phyloP scores from a whole-genome alignment of 2,888 invertebrate genomes.

The Idaea biselata region DNA sequence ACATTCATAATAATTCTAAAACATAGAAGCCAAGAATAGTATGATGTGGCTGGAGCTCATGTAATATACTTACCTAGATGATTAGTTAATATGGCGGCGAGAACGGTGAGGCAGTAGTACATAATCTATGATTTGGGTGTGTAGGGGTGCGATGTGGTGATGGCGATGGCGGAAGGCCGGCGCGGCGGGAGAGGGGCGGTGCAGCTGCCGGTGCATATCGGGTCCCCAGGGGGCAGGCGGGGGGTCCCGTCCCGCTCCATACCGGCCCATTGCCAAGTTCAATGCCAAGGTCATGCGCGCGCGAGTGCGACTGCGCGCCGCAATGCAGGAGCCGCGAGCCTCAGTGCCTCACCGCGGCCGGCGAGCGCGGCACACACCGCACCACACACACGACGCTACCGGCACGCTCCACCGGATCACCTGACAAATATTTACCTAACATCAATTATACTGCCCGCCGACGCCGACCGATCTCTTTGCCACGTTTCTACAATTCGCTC shows the following conservation, averaged over 20 bases:
- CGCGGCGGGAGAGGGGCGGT: slow-evolving; percentile 64
- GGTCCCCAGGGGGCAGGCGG: slow-evolving; percentile 36
- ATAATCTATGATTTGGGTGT: slow-evolving; percentile 36
- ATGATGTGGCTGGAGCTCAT: slow-evolving; percentile 17
- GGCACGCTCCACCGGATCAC: slow-evolving; percentile 45
- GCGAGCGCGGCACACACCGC: slow-evolving; percentile 45
- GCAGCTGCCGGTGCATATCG: slow-evolving; percentile 75
- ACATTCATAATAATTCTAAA: slow-evolving; percentile 9
- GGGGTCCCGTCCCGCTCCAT: slow-evolving; percentile 42
- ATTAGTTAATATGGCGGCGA: slow-evolving; percentile 31
- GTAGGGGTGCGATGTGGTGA: slow-evolving; percentile 29
- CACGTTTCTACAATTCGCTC: slow-evolving; percentile 2
- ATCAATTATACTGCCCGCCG: slow-evolving; percentile 13
- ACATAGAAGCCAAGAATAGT: slow-evolving; percentile 41
- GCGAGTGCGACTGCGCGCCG: slow-evolving; percentile 83
- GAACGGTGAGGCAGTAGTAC: slow-evolving; percentile 23
- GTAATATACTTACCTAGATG: neutral
- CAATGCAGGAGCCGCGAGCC: slow-evolving; percentile 82
- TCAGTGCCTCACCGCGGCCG: slow-evolving; percentile 61
- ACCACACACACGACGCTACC: slow-evolving; percentile 55
- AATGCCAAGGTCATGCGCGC: slow-evolving; percentile 89
- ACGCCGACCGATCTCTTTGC: slow-evolving; percentile 15
- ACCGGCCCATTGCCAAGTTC: slow-evolving; percentile 86
- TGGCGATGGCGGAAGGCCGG: too few species aligned
- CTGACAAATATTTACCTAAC: slow-evolving; percentile 39